Evolutionary conservation across 2,888 invertebrate species (phyloP), one percentile per base, ranked within the genome.

Genomic region (Kuschelorhynchus macadamiae): DNA sequence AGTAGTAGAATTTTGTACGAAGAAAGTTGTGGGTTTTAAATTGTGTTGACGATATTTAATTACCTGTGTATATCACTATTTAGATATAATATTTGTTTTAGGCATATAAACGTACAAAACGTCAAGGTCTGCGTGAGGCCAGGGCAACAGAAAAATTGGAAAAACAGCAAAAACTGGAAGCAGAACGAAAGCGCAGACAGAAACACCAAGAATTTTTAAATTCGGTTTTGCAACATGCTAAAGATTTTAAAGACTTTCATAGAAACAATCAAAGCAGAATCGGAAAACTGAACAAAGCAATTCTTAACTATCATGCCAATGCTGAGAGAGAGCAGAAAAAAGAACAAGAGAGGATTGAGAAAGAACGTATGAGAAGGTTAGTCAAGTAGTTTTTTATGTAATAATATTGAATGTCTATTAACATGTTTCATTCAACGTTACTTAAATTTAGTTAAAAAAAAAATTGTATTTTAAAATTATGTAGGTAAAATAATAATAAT

Each of bases 311-410:
- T 84, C 98, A 99, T 85, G 97, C 97, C 2, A 99, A 99, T 85
- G 98, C 97, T 8, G 99, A 99, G 83, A 88, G 98, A 18, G 99
- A 99, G 81, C 97, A 98, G 83, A 98, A 98, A 90, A 99, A 99
- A 83, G 98, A 99, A 84, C 99, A 99, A 81, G 98, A 98, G 82
- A 89, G 98, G 56, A 97, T 98, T 71, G 99, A 99, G 83, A 98
- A 98, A 81, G 98, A 98, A 84, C 95, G 99, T 89, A 97, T 99
- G 97, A 89, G 97, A 71, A 86, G 88, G 87, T 87, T 25, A 25
- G 7, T 25, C 3, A n/a, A n/a, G n/a, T n/a, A n/a, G n/a, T n/a
- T n/a, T n/a, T n/a, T n/a, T n/a, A n/a, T n/a, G n/a, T n/a, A n/a
- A n/a, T n/a, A n/a, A n/a, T n/a, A n/a, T n/a, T n/a, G 33, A 75